These are phyloP conservation scores for Brachionichthys hirsutus DNA, from an alignment of 2,113 vertebrate species.

Conservation along the genomic window DNA sequence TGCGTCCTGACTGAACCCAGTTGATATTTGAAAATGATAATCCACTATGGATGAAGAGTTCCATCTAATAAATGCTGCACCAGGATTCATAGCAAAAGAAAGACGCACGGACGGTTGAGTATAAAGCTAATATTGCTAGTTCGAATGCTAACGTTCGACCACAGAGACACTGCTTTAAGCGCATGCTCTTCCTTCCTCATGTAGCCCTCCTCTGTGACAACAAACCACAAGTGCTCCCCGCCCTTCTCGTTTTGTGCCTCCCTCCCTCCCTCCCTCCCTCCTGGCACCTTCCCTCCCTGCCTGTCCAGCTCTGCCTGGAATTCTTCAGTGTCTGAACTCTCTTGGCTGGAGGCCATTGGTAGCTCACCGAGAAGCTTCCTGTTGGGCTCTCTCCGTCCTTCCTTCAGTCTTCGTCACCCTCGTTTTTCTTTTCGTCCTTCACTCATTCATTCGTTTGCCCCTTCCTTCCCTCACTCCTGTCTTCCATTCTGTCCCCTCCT, in stretches of 20 bases:
- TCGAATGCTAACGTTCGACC: constrained; percentile 9
- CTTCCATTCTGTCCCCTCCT: neutral
- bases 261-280: constrained; percentile 29
- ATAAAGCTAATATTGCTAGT: neutral
- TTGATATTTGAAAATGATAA: too few species aligned
- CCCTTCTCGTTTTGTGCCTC: constrained; percentile 55
- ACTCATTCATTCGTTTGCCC: neutral
- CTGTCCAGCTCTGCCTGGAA: constrained; percentile 71
- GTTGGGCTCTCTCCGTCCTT: constrained; percentile 49
- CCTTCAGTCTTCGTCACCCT: neutral
- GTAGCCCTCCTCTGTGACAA: constrained; percentile 52
- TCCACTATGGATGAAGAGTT: too few species aligned
- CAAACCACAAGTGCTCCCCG: constrained; percentile 61
- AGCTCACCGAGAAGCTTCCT: constrained; percentile 75
- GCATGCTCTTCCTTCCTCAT: constrained; percentile 29
- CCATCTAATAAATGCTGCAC: neutral
- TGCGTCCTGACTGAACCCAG: too few species aligned
- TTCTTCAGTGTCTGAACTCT: constrained; percentile 76
- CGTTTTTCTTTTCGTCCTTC: too few species aligned
- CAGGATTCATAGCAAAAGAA: neutral
- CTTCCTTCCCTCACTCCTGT: neutral
- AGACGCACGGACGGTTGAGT: neutral
- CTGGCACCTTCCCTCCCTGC: constrained; percentile 52
- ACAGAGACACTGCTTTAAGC: constrained; percentile 4
- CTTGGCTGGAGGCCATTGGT: constrained; percentile 72